A percentile compares a stretch with the other conserved stretches of the same genome.
Evolutionary conservation across 1,140 invertebrate genomes (phyloP).

Genomic region (Coboldia fuscipes): DNA sequence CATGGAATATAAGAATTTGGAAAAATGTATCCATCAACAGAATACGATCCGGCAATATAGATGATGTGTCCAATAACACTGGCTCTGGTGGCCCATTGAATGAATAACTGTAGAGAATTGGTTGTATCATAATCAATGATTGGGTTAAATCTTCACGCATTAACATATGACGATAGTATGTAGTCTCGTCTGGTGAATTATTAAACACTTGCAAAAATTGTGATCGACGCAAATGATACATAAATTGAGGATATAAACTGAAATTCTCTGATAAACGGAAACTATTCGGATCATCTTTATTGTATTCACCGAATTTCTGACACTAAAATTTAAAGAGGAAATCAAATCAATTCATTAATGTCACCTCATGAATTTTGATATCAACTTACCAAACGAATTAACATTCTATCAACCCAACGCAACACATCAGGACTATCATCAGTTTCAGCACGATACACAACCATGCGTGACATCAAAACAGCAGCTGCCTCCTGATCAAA

Average conservation of each 20-base stretch:
- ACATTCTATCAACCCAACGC: conserved; percentile 93
- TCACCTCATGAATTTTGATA: background rate
- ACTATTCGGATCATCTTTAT: conserved; percentile 91
- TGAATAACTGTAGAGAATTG: conserved; percentile 94
- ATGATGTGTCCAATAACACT: conserved; percentile 89
- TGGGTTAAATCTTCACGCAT: conserved; percentile 94
- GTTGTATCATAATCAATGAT: conserved; percentile 98
- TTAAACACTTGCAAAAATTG: conserved; percentile 99
- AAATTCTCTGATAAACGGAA: conserved; percentile 94
- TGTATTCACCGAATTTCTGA: conserved; percentile 97
- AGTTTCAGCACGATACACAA: conserved; percentile 85
- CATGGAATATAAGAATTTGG: conserved; percentile 98
- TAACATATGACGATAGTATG: conserved; percentile 95
- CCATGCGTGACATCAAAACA: conserved; percentile 90
- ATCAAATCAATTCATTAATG: conserved; percentile 2
- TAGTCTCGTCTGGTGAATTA: conserved; percentile 99
- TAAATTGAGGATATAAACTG: conserved; percentile 96
- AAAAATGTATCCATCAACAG: conserved; percentile 99
- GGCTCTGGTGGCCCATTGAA: conserved; percentile 96
- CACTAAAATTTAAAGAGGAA: conserved; percentile 41
- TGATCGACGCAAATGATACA: conserved; percentile 95
- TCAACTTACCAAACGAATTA: conserved; percentile 72
- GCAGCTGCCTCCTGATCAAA: conserved; percentile 97
- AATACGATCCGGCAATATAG: conserved; percentile 92
- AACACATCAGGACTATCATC: conserved; percentile 94